These are phyloP conservation scores for Melanchra persicariae DNA, from an alignment of 2,888 invertebrate species.

Conservation along the genomic window DNA sequence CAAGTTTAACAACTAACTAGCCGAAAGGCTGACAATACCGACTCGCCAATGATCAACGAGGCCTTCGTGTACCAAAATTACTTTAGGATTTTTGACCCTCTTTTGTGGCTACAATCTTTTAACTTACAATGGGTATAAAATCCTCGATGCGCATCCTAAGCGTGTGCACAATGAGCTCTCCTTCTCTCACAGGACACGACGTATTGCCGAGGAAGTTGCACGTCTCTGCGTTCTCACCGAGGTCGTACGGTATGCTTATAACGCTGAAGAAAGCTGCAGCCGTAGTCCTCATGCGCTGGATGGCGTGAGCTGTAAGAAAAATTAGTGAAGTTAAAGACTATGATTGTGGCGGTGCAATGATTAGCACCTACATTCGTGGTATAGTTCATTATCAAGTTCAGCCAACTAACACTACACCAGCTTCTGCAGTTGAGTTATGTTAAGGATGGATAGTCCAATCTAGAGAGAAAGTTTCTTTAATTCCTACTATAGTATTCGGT, in stretches of 20 bases:
- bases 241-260: background rate
- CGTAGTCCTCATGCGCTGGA: background rate
- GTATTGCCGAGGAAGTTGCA: background rate
- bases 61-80: too few relatives aligned
- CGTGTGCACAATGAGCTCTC: background rate
- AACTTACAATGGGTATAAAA: background rate
- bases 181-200: background rate
- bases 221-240: background rate
- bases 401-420: too few relatives aligned
- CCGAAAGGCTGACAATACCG: too few relatives aligned
- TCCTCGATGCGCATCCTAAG: background rate
- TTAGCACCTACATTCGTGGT: background rate
- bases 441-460: background rate
- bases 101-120: too few relatives aligned
- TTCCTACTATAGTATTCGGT: background rate
- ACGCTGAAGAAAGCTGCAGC: background rate
- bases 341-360: background rate
- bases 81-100: too few relatives aligned
- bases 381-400: too few relatives aligned
- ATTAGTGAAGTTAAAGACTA: background rate
- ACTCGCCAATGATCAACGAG: too few relatives aligned
- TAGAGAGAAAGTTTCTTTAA: background rate
- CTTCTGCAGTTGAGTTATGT: too few relatives aligned
- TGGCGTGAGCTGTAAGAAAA: background rate
- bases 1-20: too few relatives aligned